Conservation (phyloP, 2,888 invertebrate species). For the Morinoia aosen region DNA sequence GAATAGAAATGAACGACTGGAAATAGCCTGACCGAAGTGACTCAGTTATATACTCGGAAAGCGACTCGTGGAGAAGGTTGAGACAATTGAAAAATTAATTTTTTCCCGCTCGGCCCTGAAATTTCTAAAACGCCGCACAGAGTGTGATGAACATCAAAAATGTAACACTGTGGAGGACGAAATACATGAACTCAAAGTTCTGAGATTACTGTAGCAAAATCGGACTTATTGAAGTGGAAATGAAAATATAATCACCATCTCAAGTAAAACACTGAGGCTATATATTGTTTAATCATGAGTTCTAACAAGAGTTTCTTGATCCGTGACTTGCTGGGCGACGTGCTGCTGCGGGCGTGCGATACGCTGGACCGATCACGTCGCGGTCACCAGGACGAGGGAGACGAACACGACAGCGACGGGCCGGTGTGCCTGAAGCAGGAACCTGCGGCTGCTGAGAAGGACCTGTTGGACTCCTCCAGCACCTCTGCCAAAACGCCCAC, state of each 20-base stretch:
- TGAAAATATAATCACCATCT: background rate
- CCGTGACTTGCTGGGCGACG: conserved; percentile 63
- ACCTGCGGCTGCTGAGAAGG: background rate
- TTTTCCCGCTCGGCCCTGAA: background rate
- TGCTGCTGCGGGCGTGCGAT: conserved; percentile 51
- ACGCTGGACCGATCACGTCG: background rate
- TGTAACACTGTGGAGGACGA: too few relatives aligned
- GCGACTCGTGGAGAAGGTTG: background rate
- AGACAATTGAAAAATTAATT: background rate
- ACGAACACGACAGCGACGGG: background rate
- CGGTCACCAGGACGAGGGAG: background rate
- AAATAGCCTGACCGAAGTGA: background rate
- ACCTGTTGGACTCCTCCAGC: background rate
- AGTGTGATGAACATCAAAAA: background rate
- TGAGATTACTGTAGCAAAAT: background rate
- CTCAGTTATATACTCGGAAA: background rate
- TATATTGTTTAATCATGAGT: conserved; percentile 49
- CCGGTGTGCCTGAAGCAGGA: background rate
- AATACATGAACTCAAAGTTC: background rate
- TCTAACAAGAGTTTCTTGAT: conserved; percentile 62
- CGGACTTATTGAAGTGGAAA: background rate
- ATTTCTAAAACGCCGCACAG: background rate
- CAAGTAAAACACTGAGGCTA: background rate
- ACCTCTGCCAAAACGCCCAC: conserved; percentile 8
- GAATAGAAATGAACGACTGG: too few relatives aligned